Conservation (phyloP, 2,797 vertebrate genomes). For the Pipistrellus kuhlii region DNA sequence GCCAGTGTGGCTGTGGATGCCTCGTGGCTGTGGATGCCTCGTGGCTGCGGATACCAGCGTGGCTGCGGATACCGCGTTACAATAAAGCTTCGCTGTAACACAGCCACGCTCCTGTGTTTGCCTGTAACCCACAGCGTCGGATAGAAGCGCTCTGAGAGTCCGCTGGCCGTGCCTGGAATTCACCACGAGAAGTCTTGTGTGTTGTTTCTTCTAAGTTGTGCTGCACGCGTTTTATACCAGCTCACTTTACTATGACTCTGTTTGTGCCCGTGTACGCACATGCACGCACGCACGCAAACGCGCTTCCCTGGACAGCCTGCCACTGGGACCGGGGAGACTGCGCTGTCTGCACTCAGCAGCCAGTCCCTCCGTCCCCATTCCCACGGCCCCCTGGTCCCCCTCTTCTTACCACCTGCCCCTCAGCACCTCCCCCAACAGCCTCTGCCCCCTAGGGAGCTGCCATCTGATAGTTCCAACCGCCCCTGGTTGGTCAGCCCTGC, state of each 20-base stretch:
- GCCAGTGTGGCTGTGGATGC: no score
- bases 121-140: no score
- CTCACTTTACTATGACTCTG: no score
- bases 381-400: neutral
- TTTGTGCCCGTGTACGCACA: fast-evolving
- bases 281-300: fast-evolving
- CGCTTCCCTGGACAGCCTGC: neutral
- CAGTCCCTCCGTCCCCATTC: neutral
- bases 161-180: fast-evolving
- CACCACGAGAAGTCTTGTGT: fast-evolving
- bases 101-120: no score
- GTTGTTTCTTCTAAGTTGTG: neutral
- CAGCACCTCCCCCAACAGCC: neutral
- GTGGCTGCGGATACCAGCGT: no score
- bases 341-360: fast-evolving
- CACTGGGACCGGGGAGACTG: neutral
- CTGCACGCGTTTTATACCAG: neutral
- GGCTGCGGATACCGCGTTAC: no score
- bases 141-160: neutral
- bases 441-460: neutral
- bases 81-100: no score
- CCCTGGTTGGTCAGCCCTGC: neutral
- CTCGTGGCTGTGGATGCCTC: no score
- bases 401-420: neutral
- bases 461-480: neutral